These are phyloP conservation scores for Corythoichthys intestinalis DNA, from an alignment of 2,113 vertebrate species.

Conservation along the genomic window DNA sequence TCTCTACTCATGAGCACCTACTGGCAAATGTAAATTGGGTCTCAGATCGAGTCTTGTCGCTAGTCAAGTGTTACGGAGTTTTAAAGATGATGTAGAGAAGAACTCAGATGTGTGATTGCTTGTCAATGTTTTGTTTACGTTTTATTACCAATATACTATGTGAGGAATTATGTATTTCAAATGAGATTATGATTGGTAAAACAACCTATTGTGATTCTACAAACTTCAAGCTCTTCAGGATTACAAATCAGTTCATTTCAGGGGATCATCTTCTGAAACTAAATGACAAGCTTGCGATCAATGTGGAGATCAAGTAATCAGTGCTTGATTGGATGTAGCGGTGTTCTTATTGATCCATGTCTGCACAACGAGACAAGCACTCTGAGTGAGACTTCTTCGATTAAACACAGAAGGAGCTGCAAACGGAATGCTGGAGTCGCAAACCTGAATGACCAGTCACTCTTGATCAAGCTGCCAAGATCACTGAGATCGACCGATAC, in stretches of 20 bases:
- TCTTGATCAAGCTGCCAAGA: neutral
- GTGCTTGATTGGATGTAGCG: slow-evolving; percentile 53
- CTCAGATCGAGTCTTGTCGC: too few relatives aligned
- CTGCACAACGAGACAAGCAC: slow-evolving; percentile 35
- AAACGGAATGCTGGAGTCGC: neutral
- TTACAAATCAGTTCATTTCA: neutral
- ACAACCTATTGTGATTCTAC: neutral
- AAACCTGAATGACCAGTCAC: neutral
- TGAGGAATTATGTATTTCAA: too few relatives aligned
- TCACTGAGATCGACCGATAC: too few relatives aligned
- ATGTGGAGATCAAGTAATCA: slow-evolving; percentile 56
- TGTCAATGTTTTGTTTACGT: too few relatives aligned
- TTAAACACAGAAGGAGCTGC: slow-evolving; percentile 53
- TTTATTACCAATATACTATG: too few relatives aligned
- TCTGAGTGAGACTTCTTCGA: slow-evolving; percentile 50
- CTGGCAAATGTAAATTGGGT: too few relatives aligned
- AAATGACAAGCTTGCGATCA: slow-evolving; percentile 55
- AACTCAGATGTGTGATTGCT: too few relatives aligned
- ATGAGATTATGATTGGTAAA: too few relatives aligned
- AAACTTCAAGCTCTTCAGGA: neutral
- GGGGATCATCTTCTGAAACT: neutral
- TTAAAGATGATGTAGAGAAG: too few relatives aligned
- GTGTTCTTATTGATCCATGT: slow-evolving; percentile 52
- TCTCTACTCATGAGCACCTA: too few relatives aligned
- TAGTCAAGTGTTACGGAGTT: too few relatives aligned